Evolutionary conservation across 30 jellyfish, hydroid and myxozoan genomes (phyloP), one percentile per base, ranked within the genome.

Genomic region (Hydractinia symbiolongicarpus): DNA sequence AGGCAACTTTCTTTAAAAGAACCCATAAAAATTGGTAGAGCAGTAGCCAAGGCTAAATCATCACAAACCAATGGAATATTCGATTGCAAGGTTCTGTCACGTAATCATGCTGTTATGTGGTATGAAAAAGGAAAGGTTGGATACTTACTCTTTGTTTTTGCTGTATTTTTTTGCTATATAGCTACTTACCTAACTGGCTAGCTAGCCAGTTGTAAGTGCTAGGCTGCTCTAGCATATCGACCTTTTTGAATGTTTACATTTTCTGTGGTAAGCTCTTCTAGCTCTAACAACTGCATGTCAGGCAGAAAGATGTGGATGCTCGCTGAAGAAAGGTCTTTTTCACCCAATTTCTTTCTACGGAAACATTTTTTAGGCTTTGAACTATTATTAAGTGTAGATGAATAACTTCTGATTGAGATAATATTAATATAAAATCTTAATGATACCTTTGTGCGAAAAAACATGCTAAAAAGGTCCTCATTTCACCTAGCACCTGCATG

Each of bases 41-140:
- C 94, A 55, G 93, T 85, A 10, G 92, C 88, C 50, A 82, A 83
- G 57, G 68, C 93, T 84, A 81, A 81, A 52, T 50, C 95, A 4
- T 54, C 88, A n/a, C 80, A 61, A 50, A 82, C 60, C 52, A 83
- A 90, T 69, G 88, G 88, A 55, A 77, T 90, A 55, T 90, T 90
- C 58, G 95, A 90, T 50, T 84, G 97, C 80, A 81, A 85, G 55
- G 97, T 90, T 8, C 87, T 90, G 19, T 90, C 97, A 2, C 83
- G 97, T 54, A 85, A 90, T 61, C 97, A 90, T 85, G 97, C 97
- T 5, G 80, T 90, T 67, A 81, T 90, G 15, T 90, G 97, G 97
- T 85, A 84, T 58, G 95, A 90, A 73, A 82, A 84, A 54, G 94
- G 93, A 67, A 84, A 90, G 95, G 95, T 84, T 60, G 62, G 90